Conservation (phyloP, 1,140 invertebrate species). For the Akabosia matsudoensis region DNA sequence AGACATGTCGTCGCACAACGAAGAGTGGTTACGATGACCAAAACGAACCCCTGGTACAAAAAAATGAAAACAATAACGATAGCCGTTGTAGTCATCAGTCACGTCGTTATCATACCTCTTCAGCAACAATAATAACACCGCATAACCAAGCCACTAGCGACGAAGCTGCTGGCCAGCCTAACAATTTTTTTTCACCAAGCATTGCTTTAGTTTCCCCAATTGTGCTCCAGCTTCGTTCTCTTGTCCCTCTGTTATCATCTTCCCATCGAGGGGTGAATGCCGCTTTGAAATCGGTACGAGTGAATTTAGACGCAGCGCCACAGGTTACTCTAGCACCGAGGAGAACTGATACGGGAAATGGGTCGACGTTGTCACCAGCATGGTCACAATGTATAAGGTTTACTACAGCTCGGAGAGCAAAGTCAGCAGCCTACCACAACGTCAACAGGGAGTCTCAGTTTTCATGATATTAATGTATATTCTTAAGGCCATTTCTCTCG, state of each 20-base stretch:
- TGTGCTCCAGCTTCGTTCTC: no score
- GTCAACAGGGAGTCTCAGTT: neutral
- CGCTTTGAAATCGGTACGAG: no score
- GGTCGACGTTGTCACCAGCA: neutral
- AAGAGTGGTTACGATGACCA: neutral
- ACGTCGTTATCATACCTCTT: neutral
- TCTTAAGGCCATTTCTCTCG: slow-evolving; percentile 20
- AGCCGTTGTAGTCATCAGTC: neutral
- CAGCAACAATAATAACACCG: neutral
- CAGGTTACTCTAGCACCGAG: no score
- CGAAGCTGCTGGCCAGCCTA: neutral
- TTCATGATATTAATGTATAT: slow-evolving; percentile 14
- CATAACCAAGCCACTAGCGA: neutral
- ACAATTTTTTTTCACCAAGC: no score
- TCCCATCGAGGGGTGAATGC: no score
- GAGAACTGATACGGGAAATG: neutral
- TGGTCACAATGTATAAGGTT: neutral
- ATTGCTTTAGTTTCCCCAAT: no score
- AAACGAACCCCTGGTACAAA: neutral
- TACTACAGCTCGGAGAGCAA: neutral
- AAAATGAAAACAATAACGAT: neutral
- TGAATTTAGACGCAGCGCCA: no score
- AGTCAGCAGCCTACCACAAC: neutral
- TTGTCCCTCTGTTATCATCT: slow-evolving; percentile 4
- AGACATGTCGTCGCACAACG: neutral